Conservation (phyloP, 2,888 invertebrate genomes). For the Nezara viridula region DNA sequence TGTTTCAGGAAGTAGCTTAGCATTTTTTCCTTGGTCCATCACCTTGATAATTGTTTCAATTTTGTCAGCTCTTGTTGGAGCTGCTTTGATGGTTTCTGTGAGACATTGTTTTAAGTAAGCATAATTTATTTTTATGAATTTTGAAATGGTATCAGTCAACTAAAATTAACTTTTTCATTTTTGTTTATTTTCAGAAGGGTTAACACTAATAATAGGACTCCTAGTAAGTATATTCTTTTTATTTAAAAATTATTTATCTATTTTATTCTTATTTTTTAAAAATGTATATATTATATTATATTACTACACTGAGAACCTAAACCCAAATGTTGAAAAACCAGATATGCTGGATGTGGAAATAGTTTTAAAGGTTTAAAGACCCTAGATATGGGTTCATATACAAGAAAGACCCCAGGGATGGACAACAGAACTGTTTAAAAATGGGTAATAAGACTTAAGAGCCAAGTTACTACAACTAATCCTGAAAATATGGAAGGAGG, state of each 20-base stretch:
- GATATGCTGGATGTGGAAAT: no score
- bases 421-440: no score
- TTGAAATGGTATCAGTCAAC: conserved; percentile 12
- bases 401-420: no score
- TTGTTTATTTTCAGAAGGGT: conserved; percentile 62
- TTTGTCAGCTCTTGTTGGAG: conserved; percentile 79
- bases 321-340: no score
- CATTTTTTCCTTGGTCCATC: conserved; percentile 76
- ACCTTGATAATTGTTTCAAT: conserved; percentile 80
- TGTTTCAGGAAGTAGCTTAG: conserved; percentile 58
- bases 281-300: no score
- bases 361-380: no score
- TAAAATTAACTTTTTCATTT: conserved; percentile 50
- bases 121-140: neutral
- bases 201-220: conserved; percentile 59
- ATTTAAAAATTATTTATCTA: neutral
- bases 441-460: no score
- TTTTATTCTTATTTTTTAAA: neutral
- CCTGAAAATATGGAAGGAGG: no score
- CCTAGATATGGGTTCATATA: no score
- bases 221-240: conserved; percentile 55
- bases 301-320: no score
- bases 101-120: conserved; percentile 78
- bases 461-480: no score
- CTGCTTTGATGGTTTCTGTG: conserved; percentile 80